phyloP scores from a whole-genome alignment of 1,140 invertebrate species.

The Micrasema longulum region DNA sequence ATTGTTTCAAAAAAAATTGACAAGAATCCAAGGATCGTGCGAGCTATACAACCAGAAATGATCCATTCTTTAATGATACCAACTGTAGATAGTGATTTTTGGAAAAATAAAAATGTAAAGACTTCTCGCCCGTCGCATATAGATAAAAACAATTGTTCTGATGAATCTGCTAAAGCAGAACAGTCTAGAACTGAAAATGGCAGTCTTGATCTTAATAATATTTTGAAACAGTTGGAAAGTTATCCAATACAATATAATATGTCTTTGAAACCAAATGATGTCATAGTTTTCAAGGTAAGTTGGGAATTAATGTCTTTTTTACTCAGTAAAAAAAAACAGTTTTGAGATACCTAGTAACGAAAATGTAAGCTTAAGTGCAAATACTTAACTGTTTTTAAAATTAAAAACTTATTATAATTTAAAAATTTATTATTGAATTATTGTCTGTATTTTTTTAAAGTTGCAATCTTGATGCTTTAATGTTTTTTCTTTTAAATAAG shows the following conservation, averaged over 20 bases:
- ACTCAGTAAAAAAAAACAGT: no score
- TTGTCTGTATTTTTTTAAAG: no score
- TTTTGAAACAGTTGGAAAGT: slow-evolving; percentile 44
- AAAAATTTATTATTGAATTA: no score
- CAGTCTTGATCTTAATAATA: neutral
- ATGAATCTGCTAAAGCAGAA: neutral
- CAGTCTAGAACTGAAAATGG: neutral
- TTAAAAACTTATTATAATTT: no score
- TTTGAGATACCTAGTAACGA: no score
- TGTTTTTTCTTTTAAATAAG: no score
- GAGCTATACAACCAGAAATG: slow-evolving; percentile 41
- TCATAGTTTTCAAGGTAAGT: slow-evolving; percentile 43
- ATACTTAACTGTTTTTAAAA: no score
- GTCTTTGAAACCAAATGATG: slow-evolving; percentile 33
- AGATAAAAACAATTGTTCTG: neutral
- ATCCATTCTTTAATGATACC: slow-evolving; percentile 5
- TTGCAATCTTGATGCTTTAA: no score
- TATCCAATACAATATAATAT: slow-evolving; percentile 28
- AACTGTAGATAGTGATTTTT: neutral
- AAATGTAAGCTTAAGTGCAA: no score
- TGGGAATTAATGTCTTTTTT: no score
- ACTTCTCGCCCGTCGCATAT: neutral
- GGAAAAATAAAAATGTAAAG: neutral
- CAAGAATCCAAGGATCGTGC: slow-evolving; percentile 45
- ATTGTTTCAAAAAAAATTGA: slow-evolving; percentile 13